A percentile compares a stretch with the other conserved stretches of the same genome.
phyloP scores from a whole-genome alignment of 2,797 vertebrate genomes.

The Enteromius viviparus region DNA sequence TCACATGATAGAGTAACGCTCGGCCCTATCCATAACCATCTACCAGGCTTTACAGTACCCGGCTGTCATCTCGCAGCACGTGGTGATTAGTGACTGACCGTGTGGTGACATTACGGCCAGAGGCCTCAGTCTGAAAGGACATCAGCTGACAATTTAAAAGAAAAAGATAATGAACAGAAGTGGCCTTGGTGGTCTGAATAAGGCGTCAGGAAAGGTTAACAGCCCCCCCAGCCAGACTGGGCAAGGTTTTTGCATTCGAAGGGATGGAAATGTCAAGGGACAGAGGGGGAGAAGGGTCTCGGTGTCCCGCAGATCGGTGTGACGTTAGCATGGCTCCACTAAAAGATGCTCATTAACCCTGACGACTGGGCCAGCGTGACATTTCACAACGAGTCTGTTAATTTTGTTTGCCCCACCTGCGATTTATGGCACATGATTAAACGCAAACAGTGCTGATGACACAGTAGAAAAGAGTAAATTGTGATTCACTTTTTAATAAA shows the following conservation, averaged over 20 bases:
- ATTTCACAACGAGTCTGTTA: conserved; percentile 46
- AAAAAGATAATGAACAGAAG: conserved; percentile 52
- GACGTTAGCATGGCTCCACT: neutral
- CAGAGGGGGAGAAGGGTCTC: neutral
- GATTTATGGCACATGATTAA: conserved; percentile 51
- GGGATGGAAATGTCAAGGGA: conserved; percentile 53
- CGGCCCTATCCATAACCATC: conserved; percentile 67
- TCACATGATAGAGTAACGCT: conserved; percentile 63
- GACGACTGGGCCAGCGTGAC: conserved; percentile 41
- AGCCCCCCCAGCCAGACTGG: neutral
- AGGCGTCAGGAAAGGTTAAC: conserved; percentile 60
- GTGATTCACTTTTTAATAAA: conserved; percentile 28
- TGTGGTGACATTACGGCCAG: conserved; percentile 40
- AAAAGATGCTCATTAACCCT: conserved; percentile 49
- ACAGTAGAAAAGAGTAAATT: conserved; percentile 26
- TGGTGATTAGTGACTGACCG: conserved; percentile 63
- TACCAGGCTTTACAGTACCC: conserved; percentile 65
- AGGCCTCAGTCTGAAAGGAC: conserved; percentile 28
- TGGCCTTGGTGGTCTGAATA: conserved; percentile 53
- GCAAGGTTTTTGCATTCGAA: conserved; percentile 14
- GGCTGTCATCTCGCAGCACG: conserved; percentile 59
- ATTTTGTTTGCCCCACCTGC: conserved; percentile 54
- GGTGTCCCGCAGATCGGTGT: neutral
- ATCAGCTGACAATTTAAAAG: conserved; percentile 55
- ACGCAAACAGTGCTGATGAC: conserved; percentile 45